phyloP scores from a whole-genome alignment of 2,888 invertebrate genomes.

The Drosophila stalkeri region DNA sequence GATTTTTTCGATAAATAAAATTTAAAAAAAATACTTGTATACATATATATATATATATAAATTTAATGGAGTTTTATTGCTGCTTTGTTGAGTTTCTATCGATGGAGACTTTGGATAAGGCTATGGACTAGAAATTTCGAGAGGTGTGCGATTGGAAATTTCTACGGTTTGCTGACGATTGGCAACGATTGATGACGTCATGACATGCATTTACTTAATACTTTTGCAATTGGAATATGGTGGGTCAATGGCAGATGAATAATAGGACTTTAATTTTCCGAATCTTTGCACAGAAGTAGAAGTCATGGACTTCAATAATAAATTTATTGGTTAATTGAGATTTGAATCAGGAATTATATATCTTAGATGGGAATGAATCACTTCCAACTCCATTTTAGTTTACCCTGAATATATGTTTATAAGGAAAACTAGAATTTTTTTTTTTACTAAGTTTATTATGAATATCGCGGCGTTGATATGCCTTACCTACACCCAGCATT shows the following conservation, averaged over 20 bases:
- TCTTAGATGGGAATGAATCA: too few relatives aligned
- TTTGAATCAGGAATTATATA: too few relatives aligned
- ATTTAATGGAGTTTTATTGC: conserved; percentile 26
- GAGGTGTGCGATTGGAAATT: not conserved
- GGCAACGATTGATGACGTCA: not conserved
- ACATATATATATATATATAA: conserved; percentile 17
- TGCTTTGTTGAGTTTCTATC: not conserved
- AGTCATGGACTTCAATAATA: too few relatives aligned
- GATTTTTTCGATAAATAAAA: conserved; percentile 58
- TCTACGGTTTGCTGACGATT: not conserved
- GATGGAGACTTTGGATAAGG: not conserved
- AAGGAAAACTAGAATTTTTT: not conserved
- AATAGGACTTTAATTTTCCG: too few relatives aligned
- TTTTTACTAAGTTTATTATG: not conserved
- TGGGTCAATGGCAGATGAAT: not conserved
- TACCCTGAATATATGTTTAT: not conserved
- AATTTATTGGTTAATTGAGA: too few relatives aligned
- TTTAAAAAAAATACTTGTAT: conserved; percentile 49
- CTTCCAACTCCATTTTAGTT: too few relatives aligned
- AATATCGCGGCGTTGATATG: not conserved
- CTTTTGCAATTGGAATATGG: not conserved
- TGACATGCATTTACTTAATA: not conserved
- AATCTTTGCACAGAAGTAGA: too few relatives aligned
- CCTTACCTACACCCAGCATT: not conserved
- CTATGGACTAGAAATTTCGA: not conserved